phyloP scores from a whole-genome alignment of 1,140 invertebrate genomes.

The honey bee (Apis mellifera) region DNA sequence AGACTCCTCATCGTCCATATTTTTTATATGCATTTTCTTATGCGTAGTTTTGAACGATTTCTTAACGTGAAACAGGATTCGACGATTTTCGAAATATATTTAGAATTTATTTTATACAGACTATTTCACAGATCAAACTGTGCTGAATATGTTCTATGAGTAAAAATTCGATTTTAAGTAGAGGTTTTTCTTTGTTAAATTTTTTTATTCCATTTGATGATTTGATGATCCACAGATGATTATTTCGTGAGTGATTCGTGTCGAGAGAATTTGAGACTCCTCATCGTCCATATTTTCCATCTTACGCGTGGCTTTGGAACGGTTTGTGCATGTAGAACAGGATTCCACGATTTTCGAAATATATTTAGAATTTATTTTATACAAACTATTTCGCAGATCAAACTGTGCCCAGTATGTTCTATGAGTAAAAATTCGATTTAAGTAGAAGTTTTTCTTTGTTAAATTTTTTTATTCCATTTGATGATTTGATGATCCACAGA shows the following conservation, averaged over 20 bases:
- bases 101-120: background rate
- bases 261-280: background rate
- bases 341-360: background rate
- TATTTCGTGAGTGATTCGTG: background rate
- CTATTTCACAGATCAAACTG: too few relatives aligned
- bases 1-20: background rate
- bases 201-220: too few relatives aligned
- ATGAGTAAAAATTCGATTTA: background rate
- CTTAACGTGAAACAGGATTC: too few relatives aligned
- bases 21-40: background rate
- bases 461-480: too few relatives aligned
- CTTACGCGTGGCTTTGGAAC: background rate
- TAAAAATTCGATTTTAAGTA: background rate
- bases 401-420: too few relatives aligned
- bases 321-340: too few relatives aligned
- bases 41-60: background rate
- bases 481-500: too few relatives aligned
- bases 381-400: too few relatives aligned
- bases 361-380: background rate
- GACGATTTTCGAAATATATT: background rate
- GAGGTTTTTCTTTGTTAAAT: too few relatives aligned
- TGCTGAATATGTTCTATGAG: too few relatives aligned
- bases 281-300: background rate
- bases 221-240: too few relatives aligned
- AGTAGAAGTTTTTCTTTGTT: too few relatives aligned